Evolutionary conservation across 1,140 invertebrate species (phyloP).

Genomic region (Eubasilissa regina): DNA sequence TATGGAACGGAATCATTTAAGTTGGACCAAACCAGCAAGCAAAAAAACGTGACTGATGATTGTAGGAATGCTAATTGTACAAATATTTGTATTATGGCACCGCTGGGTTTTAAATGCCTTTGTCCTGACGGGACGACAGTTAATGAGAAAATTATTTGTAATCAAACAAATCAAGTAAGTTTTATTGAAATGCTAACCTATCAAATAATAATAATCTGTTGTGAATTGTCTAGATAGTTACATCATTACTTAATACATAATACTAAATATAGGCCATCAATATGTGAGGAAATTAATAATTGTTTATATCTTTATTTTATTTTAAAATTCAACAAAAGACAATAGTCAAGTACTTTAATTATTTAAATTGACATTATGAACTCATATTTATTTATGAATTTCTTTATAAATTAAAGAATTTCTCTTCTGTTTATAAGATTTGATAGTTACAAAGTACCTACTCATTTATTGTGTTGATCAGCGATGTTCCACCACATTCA

Average conservation of each 20-base stretch:
- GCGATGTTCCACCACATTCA: no score
- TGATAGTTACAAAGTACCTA: no score
- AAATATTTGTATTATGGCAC: conserved; percentile 49
- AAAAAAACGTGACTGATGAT: conserved; percentile 61
- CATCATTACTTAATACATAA: neutral
- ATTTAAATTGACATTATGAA: no score
- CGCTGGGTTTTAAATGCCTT: conserved; percentile 36
- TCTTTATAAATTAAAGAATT: no score
- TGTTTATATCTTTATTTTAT: no score
- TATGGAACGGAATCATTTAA: conserved; percentile 71
- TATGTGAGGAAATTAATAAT: no score
- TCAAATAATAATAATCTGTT: neutral
- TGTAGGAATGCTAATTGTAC: conserved; percentile 47
- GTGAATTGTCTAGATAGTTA: neutral
- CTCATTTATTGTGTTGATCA: no score
- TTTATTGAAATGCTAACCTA: neutral
- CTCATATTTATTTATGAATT: no score
- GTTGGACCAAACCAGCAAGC: conserved; percentile 73
- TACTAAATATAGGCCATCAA: neutral
- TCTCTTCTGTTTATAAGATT: no score
- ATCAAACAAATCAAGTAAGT: conserved; percentile 29
- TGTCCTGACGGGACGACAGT: conserved; percentile 43
- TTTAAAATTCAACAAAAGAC: no score
- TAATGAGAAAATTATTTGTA: conserved; percentile 27
- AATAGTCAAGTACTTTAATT: no score